A percentile compares a stretch with the other conserved stretches of the same genome.
These are phyloP conservation scores for Steinernema feltiae DNA, from an alignment of 1,140 invertebrate genomes.

Conservation along the genomic window DNA sequence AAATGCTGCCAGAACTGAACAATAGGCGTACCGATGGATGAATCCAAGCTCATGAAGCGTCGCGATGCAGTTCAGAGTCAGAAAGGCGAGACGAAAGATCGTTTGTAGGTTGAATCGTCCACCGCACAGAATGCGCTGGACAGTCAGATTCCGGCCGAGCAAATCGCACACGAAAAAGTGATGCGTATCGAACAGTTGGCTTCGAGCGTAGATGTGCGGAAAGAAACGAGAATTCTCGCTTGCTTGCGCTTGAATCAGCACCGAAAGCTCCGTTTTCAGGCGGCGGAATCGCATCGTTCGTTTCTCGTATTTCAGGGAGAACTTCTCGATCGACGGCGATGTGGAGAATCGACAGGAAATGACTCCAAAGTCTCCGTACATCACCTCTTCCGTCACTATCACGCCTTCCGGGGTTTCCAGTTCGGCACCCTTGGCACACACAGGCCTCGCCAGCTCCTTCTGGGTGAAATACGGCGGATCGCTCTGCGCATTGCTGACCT, in stretches of 20 bases:
- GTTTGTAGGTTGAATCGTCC: not conserved
- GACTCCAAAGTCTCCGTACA: not conserved
- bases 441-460: not conserved
- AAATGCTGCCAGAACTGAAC: not conserved
- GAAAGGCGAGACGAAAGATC: not conserved
- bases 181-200: not conserved
- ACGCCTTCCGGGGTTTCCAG: not conserved
- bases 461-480: not conserved
- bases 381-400: not conserved
- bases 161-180: not conserved
- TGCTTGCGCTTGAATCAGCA: not conserved
- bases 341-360: not conserved
- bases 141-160: not conserved
- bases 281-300: not conserved
- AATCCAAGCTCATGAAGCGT: not conserved
- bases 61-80: not conserved
- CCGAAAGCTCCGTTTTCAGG: not conserved
- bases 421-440: not conserved
- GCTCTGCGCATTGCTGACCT: not conserved
- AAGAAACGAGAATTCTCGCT: not conserved
- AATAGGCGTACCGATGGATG: not conserved
- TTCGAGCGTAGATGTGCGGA: not conserved
- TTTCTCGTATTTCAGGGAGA: not conserved
- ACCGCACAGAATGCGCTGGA: not conserved
- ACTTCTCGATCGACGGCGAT: not conserved